These are phyloP conservation scores for Tyto alba DNA, from an alignment of 2,113 vertebrate genomes.

Conservation along the genomic window DNA sequence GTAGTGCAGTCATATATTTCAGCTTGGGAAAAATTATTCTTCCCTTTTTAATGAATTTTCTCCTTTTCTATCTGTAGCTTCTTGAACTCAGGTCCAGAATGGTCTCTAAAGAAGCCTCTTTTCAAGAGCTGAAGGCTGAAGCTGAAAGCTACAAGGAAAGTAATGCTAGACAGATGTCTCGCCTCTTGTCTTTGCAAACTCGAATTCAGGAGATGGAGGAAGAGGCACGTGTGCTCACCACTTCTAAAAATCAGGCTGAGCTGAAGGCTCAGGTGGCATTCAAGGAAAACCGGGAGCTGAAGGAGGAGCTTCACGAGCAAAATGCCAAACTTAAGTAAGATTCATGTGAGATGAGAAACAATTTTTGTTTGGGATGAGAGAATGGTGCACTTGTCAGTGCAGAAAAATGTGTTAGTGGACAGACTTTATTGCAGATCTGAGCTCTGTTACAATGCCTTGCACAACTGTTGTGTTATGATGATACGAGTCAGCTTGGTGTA, in stretches of 20 bases:
- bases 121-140: conserved; percentile 74
- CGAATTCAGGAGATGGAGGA: conserved; percentile 73
- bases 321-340: conserved; percentile 73
- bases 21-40: neutral
- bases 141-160: conserved; percentile 73
- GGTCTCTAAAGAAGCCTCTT: conserved; percentile 68
- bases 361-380: neutral
- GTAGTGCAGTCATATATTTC: neutral
- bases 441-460: neutral
- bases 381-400: neutral
- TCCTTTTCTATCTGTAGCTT: conserved; percentile 58
- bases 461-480: neutral
- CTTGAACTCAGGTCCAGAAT: conserved; percentile 68
- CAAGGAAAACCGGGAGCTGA: conserved; percentile 73
- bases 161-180: conserved; percentile 74
- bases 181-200: conserved; percentile 70
- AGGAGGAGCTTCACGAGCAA: conserved; percentile 56
- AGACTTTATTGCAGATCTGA: neutral
- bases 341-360: neutral
- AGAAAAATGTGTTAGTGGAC: neutral
- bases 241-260: conserved; percentile 68
- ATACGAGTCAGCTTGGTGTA: neutral
- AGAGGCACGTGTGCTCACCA: conserved; percentile 40
- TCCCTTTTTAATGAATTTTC: neutral
- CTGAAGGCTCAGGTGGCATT: conserved; percentile 39